Evolutionary conservation across 2,797 vertebrate genomes (phyloP).

Genomic region (Onychomys leucogaster): DNA sequence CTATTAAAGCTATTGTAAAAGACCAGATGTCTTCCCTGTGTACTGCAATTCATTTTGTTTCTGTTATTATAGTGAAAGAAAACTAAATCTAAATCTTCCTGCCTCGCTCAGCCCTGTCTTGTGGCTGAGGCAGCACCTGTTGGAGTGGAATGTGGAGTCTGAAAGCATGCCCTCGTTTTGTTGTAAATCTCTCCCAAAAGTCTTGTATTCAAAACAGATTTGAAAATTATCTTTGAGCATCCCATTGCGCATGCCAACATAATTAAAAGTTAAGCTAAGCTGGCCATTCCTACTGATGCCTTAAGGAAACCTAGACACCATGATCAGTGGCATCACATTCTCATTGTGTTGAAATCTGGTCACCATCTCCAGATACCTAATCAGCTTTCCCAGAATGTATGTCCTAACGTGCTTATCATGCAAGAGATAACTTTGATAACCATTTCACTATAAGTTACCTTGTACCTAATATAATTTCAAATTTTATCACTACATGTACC

Average conservation of each 20-base stretch:
- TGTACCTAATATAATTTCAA: conserved; percentile 36
- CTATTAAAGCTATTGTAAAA: neutral
- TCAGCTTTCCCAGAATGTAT: too few species aligned
- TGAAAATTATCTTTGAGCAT: neutral
- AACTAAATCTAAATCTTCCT: conserved; percentile 17
- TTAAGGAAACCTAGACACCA: neutral
- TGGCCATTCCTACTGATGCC: neutral
- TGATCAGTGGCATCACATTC: neutral
- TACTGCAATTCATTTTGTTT: neutral
- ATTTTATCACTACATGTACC: neutral
- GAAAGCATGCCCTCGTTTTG: neutral
- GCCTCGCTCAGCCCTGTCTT: neutral
- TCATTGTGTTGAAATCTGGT: neutral
- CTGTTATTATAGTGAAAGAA: neutral
- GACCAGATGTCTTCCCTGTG: neutral
- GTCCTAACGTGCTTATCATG: neutral
- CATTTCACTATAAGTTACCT: conserved; percentile 9
- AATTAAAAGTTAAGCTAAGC: neutral
- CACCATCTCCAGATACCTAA: neutral
- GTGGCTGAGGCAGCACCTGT: neutral
- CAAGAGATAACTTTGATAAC: neutral
- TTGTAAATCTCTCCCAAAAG: neutral
- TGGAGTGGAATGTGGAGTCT: neutral
- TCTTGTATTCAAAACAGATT: neutral
- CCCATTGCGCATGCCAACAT: neutral